Conservation (phyloP, 2,888 invertebrate genomes). For the Subacronicta megacephala region DNA sequence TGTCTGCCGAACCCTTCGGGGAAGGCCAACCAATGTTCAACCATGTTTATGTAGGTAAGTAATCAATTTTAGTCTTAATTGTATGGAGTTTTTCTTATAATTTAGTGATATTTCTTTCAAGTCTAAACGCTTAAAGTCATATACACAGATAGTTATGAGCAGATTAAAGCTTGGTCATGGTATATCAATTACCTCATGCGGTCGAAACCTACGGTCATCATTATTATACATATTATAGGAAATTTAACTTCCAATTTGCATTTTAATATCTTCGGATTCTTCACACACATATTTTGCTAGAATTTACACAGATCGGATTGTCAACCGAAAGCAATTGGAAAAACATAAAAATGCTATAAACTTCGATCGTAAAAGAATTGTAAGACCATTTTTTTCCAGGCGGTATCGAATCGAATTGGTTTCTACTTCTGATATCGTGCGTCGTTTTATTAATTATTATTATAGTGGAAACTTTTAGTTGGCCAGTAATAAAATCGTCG, state of each 20-base stretch:
- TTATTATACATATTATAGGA: slow-evolving; percentile 58
- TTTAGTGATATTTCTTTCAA: slow-evolving; percentile 20
- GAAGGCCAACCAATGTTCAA: too few species aligned
- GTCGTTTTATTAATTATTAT: slow-evolving; percentile 67
- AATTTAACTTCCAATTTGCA: slow-evolving; percentile 79
- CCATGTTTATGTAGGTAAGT: too few species aligned
- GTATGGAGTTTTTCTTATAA: too few species aligned
- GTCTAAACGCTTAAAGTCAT: slow-evolving; percentile 17
- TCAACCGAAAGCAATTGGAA: slow-evolving; percentile 84
- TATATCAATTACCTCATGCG: slow-evolving; percentile 52
- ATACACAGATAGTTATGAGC: slow-evolving; percentile 26
- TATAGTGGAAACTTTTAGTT: slow-evolving; percentile 59
- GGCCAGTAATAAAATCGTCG: slow-evolving; percentile 47
- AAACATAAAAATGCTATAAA: slow-evolving; percentile 86
- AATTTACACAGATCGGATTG: slow-evolving; percentile 83
- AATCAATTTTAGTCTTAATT: too few species aligned
- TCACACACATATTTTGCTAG: slow-evolving; percentile 83
- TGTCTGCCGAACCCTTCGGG: too few species aligned
- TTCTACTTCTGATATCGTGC: slow-evolving; percentile 56
- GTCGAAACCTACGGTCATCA: slow-evolving; percentile 42
- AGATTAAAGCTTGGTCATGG: slow-evolving; percentile 39
- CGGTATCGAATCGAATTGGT: slow-evolving; percentile 61
- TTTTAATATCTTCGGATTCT: slow-evolving; percentile 78
- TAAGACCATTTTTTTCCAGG: slow-evolving; percentile 76
- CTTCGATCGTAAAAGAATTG: slow-evolving; percentile 84